phyloP scores from a whole-genome alignment of 2,888 invertebrate genomes.

The Steromphala cineraria region DNA sequence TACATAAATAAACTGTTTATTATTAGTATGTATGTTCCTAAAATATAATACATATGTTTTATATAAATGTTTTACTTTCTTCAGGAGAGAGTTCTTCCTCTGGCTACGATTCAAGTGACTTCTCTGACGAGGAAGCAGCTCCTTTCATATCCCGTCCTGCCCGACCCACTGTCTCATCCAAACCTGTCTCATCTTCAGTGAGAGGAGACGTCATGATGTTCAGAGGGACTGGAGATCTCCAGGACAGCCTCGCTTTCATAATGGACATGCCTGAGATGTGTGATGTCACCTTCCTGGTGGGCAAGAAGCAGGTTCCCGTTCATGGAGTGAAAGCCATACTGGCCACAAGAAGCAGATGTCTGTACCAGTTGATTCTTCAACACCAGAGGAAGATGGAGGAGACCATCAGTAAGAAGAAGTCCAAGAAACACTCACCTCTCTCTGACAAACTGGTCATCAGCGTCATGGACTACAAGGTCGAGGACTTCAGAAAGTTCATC shows the following conservation, averaged over 20 bases:
- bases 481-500: not conserved
- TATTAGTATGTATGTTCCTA: too few relatives aligned
- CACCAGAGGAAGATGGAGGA: not conserved
- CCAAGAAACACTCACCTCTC: not conserved
- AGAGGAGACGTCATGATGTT: not conserved
- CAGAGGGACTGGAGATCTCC: not conserved
- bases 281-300: not conserved
- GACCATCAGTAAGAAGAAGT: not conserved
- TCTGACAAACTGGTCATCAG: not conserved
- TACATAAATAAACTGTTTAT: too few relatives aligned
- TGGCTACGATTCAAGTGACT: not conserved
- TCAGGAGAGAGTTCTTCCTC: not conserved
- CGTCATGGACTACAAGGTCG: not conserved
- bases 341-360: not conserved
- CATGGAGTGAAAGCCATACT: not conserved
- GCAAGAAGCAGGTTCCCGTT: not conserved
- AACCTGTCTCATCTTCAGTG: not conserved
- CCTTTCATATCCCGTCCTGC: not conserved
- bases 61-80: too few relatives aligned
- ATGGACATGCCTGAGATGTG: not conserved
- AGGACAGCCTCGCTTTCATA: not conserved
- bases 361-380: not conserved
- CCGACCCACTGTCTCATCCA: not conserved
- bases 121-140: not conserved
- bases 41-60: too few relatives aligned